Base-by-base conservation (phyloP, 2,113 vertebrate species). In the Aphelocoma coerulescens region DNA sequence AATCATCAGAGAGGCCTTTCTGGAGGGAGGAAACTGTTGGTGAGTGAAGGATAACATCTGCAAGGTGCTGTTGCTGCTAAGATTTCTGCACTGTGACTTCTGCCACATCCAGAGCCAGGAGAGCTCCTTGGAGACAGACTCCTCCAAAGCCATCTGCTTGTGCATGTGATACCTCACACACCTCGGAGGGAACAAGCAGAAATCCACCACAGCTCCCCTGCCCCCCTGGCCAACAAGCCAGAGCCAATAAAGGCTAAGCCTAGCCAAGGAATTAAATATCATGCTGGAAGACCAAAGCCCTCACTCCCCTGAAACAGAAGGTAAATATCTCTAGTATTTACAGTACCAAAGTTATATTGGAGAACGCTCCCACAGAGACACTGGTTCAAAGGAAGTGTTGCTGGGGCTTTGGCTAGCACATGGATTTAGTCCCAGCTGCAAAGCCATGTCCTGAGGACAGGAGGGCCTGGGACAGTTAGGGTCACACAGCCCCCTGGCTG, bases 291-390 rank as follows among this genome's bases (percentile, higher is more conserved):
- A 86, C 48, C 76, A 86, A 92, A 95, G 76, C 71, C 49, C 65
- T 95, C 52, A 7, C 20, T 96, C 54, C 44, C 44, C 73, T 91
- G 96, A 65, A 89, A 51, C 16, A 75, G 73, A 96, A 91, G 87
- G 96, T 91, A 97, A 96, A 96, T 93, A 96, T 84, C 92, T 92
- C 52, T 61, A 81, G 37, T 65, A 92, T 96, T 97, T 96, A 91
- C 96, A 95, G 49, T 95, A 69, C 92, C 46, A 33, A 57, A 91
- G 77, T 61, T 89, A 74, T 90, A 95, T 87, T 90, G 79, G 71
- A 91, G 63, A 91, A 58, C 0, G 2, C 21, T 77, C 48, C 78
- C 65, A 37, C 39, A 65, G 88, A 93, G 84, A 83, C 61, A 11
- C 44, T 52, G 80, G 73, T 75, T 71, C 78, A 57, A 88, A 48